Evolutionary conservation across 2,113 vertebrate genomes (phyloP).

Genomic region (Buteo buteo): DNA sequence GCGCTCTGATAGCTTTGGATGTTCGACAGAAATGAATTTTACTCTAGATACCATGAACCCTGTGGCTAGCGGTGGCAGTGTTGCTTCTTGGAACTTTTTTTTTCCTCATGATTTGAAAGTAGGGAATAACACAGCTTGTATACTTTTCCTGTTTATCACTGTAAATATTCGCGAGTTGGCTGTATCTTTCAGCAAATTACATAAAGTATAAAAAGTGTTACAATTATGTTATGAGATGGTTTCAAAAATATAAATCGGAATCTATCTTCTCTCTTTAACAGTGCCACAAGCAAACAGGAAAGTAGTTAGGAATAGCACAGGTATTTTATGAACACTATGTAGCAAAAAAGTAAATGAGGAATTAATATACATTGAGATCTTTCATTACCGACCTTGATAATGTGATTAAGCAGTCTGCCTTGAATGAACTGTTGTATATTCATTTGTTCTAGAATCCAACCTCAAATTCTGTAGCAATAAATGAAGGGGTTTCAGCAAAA

Average conservation of each 20-base stretch:
- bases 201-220: background rate
- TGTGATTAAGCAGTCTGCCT: background rate
- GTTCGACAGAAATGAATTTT: constrained; percentile 58
- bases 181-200: background rate
- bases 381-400: background rate
- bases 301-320: background rate
- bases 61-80: constrained; percentile 32
- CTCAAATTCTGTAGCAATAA: background rate
- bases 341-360: background rate
- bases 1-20: constrained; percentile 46
- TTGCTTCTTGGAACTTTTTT: constrained; percentile 47
- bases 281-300: background rate
- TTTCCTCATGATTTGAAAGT: constrained; percentile 30
- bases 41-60: constrained; percentile 30
- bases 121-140: constrained; percentile 9
- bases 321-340: background rate
- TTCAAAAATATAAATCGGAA: background rate
- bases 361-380: background rate
- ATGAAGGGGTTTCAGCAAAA: background rate
- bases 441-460: background rate
- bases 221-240: background rate
- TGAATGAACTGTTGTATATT: background rate
- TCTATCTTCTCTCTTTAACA: background rate
- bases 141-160: constrained; percentile 41
- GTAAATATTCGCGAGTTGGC: background rate